Evolutionary conservation across 2,113 vertebrate species (phyloP).

Genomic region (Elanoides forficatus): DNA sequence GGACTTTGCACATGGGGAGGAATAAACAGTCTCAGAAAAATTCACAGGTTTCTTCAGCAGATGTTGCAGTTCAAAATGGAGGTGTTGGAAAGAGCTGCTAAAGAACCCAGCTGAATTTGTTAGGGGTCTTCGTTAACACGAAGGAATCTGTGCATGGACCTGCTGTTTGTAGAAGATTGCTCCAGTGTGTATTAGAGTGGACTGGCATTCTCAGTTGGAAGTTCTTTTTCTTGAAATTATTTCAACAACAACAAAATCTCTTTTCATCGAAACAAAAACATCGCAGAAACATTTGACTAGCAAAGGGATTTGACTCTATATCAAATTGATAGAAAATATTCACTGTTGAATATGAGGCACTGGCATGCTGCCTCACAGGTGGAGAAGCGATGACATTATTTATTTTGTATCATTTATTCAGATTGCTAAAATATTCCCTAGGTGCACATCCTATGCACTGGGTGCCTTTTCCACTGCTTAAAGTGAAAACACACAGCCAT

Average conservation of each 20-base stretch:
- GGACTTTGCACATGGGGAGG: not conserved
- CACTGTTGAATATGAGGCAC: not conserved
- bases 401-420: constrained; percentile 28
- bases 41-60: not conserved
- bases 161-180: not conserved
- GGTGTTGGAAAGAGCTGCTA: not conserved
- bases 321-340: not conserved
- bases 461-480: not conserved
- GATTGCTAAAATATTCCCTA: constrained; percentile 8
- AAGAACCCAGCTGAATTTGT: not conserved
- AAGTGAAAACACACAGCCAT: not conserved
- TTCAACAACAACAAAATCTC: not conserved
- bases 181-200: not conserved
- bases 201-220: not conserved
- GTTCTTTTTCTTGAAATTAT: not conserved
- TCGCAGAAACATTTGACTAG: not conserved
- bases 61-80: not conserved
- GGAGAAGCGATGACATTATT: not conserved
- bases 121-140: not conserved
- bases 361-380: not conserved
- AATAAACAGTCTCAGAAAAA: not conserved
- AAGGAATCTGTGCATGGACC: not conserved
- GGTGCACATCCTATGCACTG: not conserved
- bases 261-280: not conserved
- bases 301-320: not conserved